Evolutionary conservation across 2,113 vertebrate genomes (phyloP).

Genomic region (Pseudonaja textilis): DNA sequence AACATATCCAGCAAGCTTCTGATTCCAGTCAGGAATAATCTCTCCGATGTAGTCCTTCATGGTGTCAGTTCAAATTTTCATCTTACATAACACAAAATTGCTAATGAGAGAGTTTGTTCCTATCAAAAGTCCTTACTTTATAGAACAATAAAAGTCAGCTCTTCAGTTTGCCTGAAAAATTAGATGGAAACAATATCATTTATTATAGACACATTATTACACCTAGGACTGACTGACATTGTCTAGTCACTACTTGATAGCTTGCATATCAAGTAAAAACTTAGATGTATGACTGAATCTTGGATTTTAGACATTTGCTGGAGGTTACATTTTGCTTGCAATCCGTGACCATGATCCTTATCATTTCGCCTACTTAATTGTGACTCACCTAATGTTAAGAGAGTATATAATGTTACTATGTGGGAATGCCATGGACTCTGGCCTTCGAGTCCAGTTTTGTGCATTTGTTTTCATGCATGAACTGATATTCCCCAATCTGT

Average conservation of each 20-base stretch:
- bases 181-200: neutral
- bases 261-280: neutral
- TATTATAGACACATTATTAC: neutral
- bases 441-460: neutral
- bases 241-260: neutral
- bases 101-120: neutral
- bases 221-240: neutral
- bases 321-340: neutral
- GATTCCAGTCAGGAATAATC: conserved; percentile 27
- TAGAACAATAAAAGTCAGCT: neutral
- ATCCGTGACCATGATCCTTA: neutral
- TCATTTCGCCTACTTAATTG: neutral
- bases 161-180: neutral
- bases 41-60: neutral
- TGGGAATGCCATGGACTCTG: too few relatives aligned
- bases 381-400: neutral
- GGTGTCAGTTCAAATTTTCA: neutral
- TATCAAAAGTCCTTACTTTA: neutral
- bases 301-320: neutral
- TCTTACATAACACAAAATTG: neutral
- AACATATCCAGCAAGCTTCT: conserved; percentile 15
- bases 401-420: neutral
- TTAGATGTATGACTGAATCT: neutral
- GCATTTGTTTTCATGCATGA: neutral
- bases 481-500: neutral